Evolutionary conservation across 1,140 invertebrate species (phyloP).

Genomic region (Plodia interpunctella): DNA sequence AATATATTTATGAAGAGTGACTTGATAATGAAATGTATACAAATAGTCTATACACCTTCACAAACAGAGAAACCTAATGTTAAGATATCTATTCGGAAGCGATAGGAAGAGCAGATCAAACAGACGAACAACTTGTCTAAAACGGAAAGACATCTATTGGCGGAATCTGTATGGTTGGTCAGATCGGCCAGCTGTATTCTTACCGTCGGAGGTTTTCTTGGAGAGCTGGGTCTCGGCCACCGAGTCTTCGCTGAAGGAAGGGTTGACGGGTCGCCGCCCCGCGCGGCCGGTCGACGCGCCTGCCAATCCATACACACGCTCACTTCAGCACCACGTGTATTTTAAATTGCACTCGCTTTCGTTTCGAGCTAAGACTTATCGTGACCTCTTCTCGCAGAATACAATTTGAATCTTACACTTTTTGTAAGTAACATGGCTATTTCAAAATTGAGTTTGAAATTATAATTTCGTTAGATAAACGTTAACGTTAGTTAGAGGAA

Average conservation of each 20-base stretch:
- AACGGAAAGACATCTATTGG: conserved; percentile 26
- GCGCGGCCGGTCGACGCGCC: conserved; percentile 59
- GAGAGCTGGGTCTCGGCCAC: conserved; percentile 85
- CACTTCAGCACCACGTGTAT: conserved; percentile 46
- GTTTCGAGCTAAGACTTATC: not conserved
- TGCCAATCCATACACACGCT: conserved; percentile 67
- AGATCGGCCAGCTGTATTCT: conserved; percentile 55
- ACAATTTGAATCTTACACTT: too few relatives aligned
- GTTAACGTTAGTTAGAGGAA: too few relatives aligned
- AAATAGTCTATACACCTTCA: not conserved
- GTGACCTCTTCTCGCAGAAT: too few relatives aligned
- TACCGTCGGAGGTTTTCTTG: conserved; percentile 90
- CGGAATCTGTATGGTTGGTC: conserved; percentile 12
- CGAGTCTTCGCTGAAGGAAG: conserved; percentile 86
- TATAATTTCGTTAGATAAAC: too few relatives aligned
- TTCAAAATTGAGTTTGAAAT: too few relatives aligned
- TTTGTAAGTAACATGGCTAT: too few relatives aligned
- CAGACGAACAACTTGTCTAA: conserved; percentile 34
- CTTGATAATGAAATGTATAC: not conserved
- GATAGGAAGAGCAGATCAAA: conserved; percentile 32
- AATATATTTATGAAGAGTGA: not conserved
- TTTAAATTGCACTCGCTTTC: not conserved
- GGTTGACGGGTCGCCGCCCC: conserved; percentile 76
- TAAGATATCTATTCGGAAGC: conserved; percentile 34
- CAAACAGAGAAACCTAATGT: conserved; percentile 18